Percentiles rank a stretch among this genome's conserved stretches.
Conservation (phyloP, 1,140 invertebrate species). For the Yoshiicerus persimilis region DNA sequence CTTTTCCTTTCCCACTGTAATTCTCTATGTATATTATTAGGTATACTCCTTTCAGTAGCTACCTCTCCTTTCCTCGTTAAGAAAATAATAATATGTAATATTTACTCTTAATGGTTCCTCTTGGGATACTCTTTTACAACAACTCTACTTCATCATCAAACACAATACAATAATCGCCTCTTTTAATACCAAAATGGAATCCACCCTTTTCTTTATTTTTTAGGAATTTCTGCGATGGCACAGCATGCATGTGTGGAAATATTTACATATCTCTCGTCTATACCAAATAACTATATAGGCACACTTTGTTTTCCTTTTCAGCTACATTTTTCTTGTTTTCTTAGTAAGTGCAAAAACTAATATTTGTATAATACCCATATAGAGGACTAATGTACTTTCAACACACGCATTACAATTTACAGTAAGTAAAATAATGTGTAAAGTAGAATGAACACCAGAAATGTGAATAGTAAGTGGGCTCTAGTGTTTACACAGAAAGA, state of each 20-base stretch:
- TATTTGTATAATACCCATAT: too few species aligned
- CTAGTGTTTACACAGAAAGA: background rate
- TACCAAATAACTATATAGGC: too few species aligned
- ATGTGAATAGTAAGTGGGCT: background rate
- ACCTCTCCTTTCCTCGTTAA: background rate
- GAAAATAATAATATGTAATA: background rate
- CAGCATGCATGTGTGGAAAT: background rate
- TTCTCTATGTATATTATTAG: background rate
- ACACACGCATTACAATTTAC: too few species aligned
- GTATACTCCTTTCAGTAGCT: background rate
- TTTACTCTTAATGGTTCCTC: background rate
- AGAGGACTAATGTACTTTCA: background rate
- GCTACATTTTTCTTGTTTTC: too few species aligned
- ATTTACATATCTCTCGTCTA: too few species aligned
- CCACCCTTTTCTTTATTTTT: background rate
- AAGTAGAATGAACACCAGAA: background rate
- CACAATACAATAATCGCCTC: background rate
- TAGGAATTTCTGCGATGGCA: background rate
- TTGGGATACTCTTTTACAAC: background rate
- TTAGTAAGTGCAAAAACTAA: too few species aligned
- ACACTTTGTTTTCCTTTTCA: too few species aligned
- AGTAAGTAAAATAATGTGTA: too few species aligned
- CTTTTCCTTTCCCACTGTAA: background rate
- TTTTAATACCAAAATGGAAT: background rate
- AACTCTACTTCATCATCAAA: background rate